Base-by-base conservation (phyloP, 2,888 invertebrate species). In the Drosophila siamana region DNA sequence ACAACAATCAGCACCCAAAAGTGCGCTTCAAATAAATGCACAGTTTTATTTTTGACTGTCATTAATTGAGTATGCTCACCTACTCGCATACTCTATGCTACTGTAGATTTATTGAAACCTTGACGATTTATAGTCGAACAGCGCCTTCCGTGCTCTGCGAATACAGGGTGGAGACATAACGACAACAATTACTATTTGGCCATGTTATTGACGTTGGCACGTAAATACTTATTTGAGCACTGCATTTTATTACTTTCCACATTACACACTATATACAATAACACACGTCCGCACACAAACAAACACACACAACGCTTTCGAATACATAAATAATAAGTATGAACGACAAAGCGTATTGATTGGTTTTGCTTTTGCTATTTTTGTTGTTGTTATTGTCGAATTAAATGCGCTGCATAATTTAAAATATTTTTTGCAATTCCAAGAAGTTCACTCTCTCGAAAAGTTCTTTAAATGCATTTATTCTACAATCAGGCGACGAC, bases 221-320 rank as follows among this genome's bases (percentile, higher is more conserved):
- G 60, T 78, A 78, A 82, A 76, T 74, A 54, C 56, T 56, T 43
- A 64, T 86, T 80, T 63, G 59, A 65, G 55, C 48, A 52, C 67
- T 71, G 74, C 66, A 74, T 86, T 82, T 82, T 78, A 86, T 82
- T 84, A 66, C 74, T 67, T 66, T 83, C 61, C 40, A 47, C 15
- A 60, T 52, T 36, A 36, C 40, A 44, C 47, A 56, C 28, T 36
- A 36, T 33, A 40, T 47, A 59, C 28, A 63, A 63, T 40, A 61
- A 52, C 19, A 33, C 41, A 51, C 36, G 8, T 28, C 33, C 16
- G 40, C 28, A 52, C 40, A 55, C 43, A 52, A n/a, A 43, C 52
- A 22, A 9, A 28, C 28, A 22, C 38, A 19, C 30, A 33, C 11
- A 15, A 9, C n/a, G 13, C n/a, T 11, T 8, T 15, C 28, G 13